Percentiles rank a stretch among this genome's conserved stretches.
These are phyloP conservation scores for Leptogaster cylindrica DNA, from an alignment of 2,888 invertebrate genomes.

Conservation along the genomic window DNA sequence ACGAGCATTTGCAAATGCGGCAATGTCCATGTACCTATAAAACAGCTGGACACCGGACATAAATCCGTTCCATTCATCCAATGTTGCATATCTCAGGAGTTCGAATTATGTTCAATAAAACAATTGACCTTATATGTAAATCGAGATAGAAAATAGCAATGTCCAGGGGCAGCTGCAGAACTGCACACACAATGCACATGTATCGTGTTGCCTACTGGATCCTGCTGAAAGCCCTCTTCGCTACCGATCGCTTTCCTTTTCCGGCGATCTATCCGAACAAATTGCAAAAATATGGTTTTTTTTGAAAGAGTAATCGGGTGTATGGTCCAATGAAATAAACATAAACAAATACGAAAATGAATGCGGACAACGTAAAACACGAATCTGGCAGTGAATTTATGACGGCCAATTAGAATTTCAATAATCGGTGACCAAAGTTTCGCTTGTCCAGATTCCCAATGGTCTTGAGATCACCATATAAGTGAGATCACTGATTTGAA, in stretches of 20 bases:
- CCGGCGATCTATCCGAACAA: slow-evolving; percentile 40
- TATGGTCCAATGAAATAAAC: slow-evolving; percentile 33
- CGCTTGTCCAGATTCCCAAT: not conserved
- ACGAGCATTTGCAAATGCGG: slow-evolving; percentile 25
- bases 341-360: slow-evolving; percentile 40
- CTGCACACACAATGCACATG: slow-evolving; percentile 6
- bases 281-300: slow-evolving; percentile 37
- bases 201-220: too few relatives aligned
- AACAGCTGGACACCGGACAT: slow-evolving; percentile 40
- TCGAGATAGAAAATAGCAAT: slow-evolving; percentile 17
- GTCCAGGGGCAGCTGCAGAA: slow-evolving; percentile 25
- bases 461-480: slow-evolving; percentile 15
- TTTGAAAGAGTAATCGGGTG: slow-evolving; percentile 26
- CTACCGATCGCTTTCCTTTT: slow-evolving; percentile 34
- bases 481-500: slow-evolving; percentile 31
- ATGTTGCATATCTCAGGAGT: slow-evolving; percentile 34
- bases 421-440: slow-evolving; percentile 29
- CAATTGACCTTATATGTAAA: slow-evolving; percentile 46
- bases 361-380: slow-evolving; percentile 37
- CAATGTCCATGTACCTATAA: slow-evolving; percentile 33
- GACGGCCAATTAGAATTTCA: slow-evolving; percentile 43
- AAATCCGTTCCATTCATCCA: slow-evolving; percentile 39
- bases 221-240: slow-evolving; percentile 2
- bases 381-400: slow-evolving; percentile 40
- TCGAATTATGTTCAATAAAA: slow-evolving; percentile 45